Evolutionary conservation across 2,113 vertebrate species (phyloP), one percentile per base, ranked within the genome.

Genomic region (Dasyurus viverrinus): DNA sequence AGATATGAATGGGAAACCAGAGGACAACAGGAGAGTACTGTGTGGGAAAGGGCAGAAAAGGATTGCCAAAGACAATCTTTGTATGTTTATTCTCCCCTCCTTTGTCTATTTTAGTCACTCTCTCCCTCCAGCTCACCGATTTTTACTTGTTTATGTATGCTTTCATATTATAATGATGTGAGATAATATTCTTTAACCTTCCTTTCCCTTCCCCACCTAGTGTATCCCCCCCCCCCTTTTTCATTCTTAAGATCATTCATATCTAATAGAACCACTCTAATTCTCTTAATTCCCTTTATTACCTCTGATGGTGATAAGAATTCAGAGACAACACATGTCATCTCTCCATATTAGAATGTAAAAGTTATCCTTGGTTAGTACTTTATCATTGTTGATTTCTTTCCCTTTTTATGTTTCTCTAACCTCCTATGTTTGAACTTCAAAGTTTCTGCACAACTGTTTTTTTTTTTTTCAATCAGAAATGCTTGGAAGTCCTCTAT

Each of bases 1-100:
- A 47, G 91, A 12, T 36, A 42, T 16, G 3, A 68, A n/a, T 91
- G 36, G 53, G 46, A 10, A 91, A 84, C 42, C 12, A 54, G 90
- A 27, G 22, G n/a, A 91, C 89, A 24, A 68, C 92, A 36, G 0
- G 1, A 36, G 54, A 23, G 30, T 55, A 27, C 0, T 1, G 6
- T 26, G 90, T 68, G 48, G 91, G 53, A 95, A 92, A 90, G 4
- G n/a, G 30, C 22, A 8, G 54, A 60, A 91, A 92, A 76, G 95
- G 95, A 94, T 0, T 93, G 76, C 53, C 57, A 47, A 8, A 57
- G 92, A 53, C 68, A 95, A 92, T 52, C 27, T 36, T 16, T 68
- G 57, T 30, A 30, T 68, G 12, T 68, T 36, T 68, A 36, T 68
- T 36, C 30, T 68, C 8, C 55, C 55, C 25, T 57, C 8, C 25